These are phyloP conservation scores for Chamaea fasciata DNA, from an alignment of 2,113 vertebrate genomes.

Conservation along the genomic window DNA sequence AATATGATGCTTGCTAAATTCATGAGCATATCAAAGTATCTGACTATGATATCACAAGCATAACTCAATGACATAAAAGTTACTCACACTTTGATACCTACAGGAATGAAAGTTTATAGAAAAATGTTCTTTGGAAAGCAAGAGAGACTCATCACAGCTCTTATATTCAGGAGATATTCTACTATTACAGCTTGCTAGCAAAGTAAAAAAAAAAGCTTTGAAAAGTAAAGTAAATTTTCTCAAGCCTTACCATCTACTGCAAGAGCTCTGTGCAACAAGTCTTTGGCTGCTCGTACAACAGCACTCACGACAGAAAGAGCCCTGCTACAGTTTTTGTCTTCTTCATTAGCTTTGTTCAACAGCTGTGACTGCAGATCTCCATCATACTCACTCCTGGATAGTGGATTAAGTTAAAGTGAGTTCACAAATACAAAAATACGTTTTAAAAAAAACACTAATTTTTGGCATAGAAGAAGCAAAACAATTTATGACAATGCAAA, in stretches of 20 bases:
- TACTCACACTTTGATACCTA: not conserved
- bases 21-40: not conserved
- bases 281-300: slow-evolving; percentile 93
- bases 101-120: not conserved
- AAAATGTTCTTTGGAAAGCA: not conserved
- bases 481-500: not conserved
- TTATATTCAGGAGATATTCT: not conserved
- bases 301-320: slow-evolving; percentile 95
- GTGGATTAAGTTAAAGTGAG: not conserved
- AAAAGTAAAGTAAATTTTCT: not conserved
- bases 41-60: not conserved
- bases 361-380: slow-evolving; percentile 97
- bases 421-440: not conserved
- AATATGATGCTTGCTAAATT: not conserved
- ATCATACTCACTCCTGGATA: slow-evolving; percentile 91
- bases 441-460: not conserved
- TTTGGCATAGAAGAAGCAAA: not conserved
- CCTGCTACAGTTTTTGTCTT: slow-evolving; percentile 97
- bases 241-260: slow-evolving; percentile 90
- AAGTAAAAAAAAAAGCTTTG: not conserved
- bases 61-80: not conserved
- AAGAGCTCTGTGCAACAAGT: slow-evolving; percentile 93
- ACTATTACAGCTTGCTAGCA: not conserved
- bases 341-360: slow-evolving; percentile 96
- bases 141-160: not conserved